These are phyloP conservation scores for Parnassius apollo DNA, from an alignment of 2,888 invertebrate species.

Conservation along the genomic window DNA sequence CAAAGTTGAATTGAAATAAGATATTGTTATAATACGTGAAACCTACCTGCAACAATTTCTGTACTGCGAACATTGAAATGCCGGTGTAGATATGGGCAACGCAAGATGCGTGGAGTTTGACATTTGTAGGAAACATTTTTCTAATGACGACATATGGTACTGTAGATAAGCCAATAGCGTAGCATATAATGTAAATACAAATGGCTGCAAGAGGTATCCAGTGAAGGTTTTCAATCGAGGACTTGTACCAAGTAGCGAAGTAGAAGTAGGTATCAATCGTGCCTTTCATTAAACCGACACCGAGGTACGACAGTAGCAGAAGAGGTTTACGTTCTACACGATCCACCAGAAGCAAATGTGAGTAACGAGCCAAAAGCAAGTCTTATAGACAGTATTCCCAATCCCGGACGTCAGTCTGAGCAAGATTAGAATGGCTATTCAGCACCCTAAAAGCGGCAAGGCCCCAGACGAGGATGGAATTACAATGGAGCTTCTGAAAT, in stretches of 20 bases:
- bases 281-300: slow-evolving; percentile 78
- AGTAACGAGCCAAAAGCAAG: too few relatives aligned
- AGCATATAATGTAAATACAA: slow-evolving; percentile 81
- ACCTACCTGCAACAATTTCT: slow-evolving; percentile 81
- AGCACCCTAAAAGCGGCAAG: too few relatives aligned
- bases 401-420: too few relatives aligned
- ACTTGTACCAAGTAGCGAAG: slow-evolving; percentile 62
- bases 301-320: slow-evolving; percentile 81
- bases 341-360: slow-evolving; percentile 83
- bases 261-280: slow-evolving; percentile 78
- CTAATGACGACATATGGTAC: slow-evolving; percentile 83
- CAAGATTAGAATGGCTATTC: too few relatives aligned
- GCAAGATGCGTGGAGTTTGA: slow-evolving; percentile 82
- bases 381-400: too few relatives aligned
- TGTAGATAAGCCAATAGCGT: slow-evolving; percentile 83
- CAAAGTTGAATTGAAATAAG: too few relatives aligned
- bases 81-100: slow-evolving; percentile 82
- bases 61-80: slow-evolving; percentile 81
- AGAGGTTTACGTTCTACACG: slow-evolving; percentile 83
- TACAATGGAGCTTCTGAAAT: too few relatives aligned
- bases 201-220: slow-evolving; percentile 80
- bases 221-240: slow-evolving; percentile 56
- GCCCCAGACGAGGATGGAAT: too few relatives aligned
- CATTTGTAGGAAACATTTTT: slow-evolving; percentile 83
- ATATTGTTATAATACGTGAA: background rate